Conservation (phyloP, 2,888 invertebrate genomes). For the Chymomyza fuscimana region DNA sequence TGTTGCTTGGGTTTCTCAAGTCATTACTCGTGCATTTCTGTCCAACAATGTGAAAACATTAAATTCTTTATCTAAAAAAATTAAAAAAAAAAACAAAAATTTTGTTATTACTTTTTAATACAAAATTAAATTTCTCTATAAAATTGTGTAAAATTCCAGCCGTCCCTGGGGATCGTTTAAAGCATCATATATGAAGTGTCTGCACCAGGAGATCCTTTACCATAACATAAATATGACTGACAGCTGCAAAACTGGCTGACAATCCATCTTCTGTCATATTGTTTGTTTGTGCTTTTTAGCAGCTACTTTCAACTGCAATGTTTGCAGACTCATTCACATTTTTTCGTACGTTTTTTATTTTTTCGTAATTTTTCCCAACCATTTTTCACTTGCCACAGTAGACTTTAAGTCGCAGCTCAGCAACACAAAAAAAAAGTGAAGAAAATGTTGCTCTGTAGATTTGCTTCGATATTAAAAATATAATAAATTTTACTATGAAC, state of each 20-base stretch:
- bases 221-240: background rate
- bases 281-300: background rate
- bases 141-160: background rate
- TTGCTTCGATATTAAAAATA: conserved; percentile 46
- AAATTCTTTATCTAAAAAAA: no score
- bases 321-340: background rate
- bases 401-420: conserved; percentile 3
- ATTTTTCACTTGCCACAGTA: background rate
- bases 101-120: no score
- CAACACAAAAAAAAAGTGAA: background rate
- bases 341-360: background rate
- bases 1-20: no score
- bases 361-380: background rate
- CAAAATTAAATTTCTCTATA: no score
- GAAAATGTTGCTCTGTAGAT: conserved; percentile 1
- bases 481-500: conserved; percentile 62
- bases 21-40: no score
- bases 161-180: background rate
- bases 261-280: background rate
- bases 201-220: background rate
- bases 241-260: background rate
- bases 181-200: background rate
- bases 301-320: background rate
- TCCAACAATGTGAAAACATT: no score
- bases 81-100: no score